A percentile compares a stretch with the other conserved stretches of the same genome.
These are phyloP conservation scores for Tetranychus cinnabarinus DNA, from an alignment of 1,140 invertebrate genomes.

Conservation along the genomic window DNA sequence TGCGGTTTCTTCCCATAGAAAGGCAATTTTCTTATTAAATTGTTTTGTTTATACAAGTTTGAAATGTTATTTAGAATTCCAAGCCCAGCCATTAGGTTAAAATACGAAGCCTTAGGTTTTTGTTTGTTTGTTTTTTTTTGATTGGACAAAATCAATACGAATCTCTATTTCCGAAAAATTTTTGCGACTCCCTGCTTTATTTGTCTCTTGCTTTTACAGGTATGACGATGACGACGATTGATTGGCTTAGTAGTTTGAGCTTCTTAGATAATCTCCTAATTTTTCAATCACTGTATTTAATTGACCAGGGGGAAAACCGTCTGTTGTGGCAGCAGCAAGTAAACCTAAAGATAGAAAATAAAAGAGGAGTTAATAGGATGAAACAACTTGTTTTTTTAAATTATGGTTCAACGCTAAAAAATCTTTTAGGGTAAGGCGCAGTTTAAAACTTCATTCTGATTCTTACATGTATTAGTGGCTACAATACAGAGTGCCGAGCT, in stretches of 20 bases:
- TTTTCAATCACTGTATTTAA: conserved; percentile 17
- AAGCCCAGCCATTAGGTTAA: too few relatives aligned
- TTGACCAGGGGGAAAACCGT: conserved; percentile 16
- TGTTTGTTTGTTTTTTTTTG: too few relatives aligned
- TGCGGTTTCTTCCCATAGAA: too few relatives aligned
- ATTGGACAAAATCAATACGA: too few relatives aligned
- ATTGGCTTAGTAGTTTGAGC: conserved; percentile 13
- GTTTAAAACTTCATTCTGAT: background rate
- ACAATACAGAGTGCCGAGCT: conserved; percentile 16
- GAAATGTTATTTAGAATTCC: too few relatives aligned
- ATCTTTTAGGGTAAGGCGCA: background rate
- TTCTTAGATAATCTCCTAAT: conserved; percentile 17
- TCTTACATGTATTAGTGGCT: conserved; percentile 17
- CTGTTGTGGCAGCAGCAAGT: conserved; percentile 17
- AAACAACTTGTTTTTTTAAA: background rate
- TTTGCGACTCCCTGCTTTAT: too few relatives aligned
- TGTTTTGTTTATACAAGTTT: too few relatives aligned
- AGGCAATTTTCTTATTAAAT: too few relatives aligned
- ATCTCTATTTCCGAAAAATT: too few relatives aligned
- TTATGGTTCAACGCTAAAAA: background rate
- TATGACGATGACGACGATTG: too few relatives aligned
- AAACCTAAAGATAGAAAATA: conserved; percentile 12
- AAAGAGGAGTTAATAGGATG: background rate
- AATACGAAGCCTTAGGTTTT: too few relatives aligned
- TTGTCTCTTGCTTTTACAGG: too few relatives aligned